phyloP scores from a whole-genome alignment of 2,113 vertebrate species.

The Abramis brama region DNA sequence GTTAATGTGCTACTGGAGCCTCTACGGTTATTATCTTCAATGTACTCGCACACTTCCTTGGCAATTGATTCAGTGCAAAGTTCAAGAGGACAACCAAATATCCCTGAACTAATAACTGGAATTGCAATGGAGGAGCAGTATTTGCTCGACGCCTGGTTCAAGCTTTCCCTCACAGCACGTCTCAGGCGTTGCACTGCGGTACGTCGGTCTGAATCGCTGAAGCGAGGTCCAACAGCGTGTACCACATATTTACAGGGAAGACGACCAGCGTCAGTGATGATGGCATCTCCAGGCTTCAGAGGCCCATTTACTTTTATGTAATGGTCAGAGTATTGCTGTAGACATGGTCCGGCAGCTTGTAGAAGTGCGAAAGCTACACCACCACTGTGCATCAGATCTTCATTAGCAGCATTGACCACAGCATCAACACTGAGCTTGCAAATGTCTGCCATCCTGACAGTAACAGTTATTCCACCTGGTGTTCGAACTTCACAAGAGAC shows the following conservation, averaged over 20 bases:
- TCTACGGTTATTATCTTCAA: slow-evolving; percentile 54
- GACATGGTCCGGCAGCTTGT: slow-evolving; percentile 76
- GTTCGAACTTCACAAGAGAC: slow-evolving; percentile 61
- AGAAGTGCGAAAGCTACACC: slow-evolving; percentile 77
- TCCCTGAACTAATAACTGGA: slow-evolving; percentile 81
- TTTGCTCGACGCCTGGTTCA: slow-evolving; percentile 66
- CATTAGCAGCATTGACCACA: slow-evolving; percentile 87
- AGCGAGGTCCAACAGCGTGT: slow-evolving; percentile 85
- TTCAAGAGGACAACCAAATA: slow-evolving; percentile 81
- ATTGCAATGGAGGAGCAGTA: slow-evolving; percentile 79
- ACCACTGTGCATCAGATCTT: slow-evolving; percentile 74
- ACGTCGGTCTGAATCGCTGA: slow-evolving; percentile 6
- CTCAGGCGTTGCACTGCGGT: slow-evolving; percentile 57
- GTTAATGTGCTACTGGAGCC: slow-evolving; percentile 60
- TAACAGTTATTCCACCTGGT: slow-evolving; percentile 68
- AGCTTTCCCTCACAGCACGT: slow-evolving; percentile 67
- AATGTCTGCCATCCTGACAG: slow-evolving; percentile 76
- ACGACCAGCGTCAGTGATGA: slow-evolving; percentile 67
- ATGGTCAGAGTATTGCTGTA: slow-evolving; percentile 75
- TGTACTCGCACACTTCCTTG: slow-evolving; percentile 71
- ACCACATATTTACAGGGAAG: slow-evolving; percentile 82
- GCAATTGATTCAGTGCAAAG: slow-evolving; percentile 75
- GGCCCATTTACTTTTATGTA: slow-evolving; percentile 55
- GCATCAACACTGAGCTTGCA: slow-evolving; percentile 72
- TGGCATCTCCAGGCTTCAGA: slow-evolving; percentile 60